phyloP scores from a whole-genome alignment of 1,140 invertebrate species.

The Epicauta chinensis region DNA sequence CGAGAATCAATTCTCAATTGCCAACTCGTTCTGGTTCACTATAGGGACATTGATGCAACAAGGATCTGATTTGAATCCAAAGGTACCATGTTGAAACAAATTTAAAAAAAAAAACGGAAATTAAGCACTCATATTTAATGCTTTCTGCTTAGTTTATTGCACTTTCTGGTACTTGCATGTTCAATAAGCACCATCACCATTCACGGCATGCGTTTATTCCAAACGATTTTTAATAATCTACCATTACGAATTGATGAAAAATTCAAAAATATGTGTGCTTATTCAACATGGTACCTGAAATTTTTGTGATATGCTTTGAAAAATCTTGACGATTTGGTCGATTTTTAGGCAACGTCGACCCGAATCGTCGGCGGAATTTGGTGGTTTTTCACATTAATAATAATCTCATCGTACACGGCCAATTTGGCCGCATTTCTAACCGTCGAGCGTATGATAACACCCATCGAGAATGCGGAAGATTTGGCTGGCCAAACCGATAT shows the following conservation, averaged over 20 bases:
- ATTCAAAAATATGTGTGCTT: constrained; percentile 18
- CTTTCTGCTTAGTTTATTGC: constrained; percentile 8
- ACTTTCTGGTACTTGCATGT: constrained; percentile 23
- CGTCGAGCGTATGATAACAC: constrained; percentile 93
- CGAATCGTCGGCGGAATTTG: constrained; percentile 92
- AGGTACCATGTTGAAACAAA: constrained; percentile 47
- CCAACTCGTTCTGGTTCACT: constrained; percentile 87
- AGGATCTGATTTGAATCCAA: constrained; percentile 81
- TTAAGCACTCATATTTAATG: constrained; percentile 24
- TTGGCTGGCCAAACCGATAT: constrained; percentile 91
- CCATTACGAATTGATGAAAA: too few relatives aligned
- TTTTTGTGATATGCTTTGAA: too few relatives aligned
- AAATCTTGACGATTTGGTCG: neutral
- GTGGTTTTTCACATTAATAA: constrained; percentile 99
- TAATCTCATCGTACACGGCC: constrained; percentile 96
- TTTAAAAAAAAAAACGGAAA: neutral
- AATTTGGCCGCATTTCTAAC: constrained; percentile 96
- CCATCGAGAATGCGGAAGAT: constrained; percentile 94
- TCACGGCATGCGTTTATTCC: constrained; percentile 1
- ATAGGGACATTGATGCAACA: constrained; percentile 94
- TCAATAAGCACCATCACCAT: constrained; percentile 20
- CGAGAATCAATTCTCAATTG: constrained; percentile 89
- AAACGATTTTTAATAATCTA: too few relatives aligned
- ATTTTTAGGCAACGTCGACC: constrained; percentile 78
- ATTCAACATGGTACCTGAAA: constrained; percentile 18